Percentiles rank a stretch among this genome's conserved stretches.
phyloP scores from a whole-genome alignment of 2,113 vertebrate genomes.

The Cyanocitta stelleri region DNA sequence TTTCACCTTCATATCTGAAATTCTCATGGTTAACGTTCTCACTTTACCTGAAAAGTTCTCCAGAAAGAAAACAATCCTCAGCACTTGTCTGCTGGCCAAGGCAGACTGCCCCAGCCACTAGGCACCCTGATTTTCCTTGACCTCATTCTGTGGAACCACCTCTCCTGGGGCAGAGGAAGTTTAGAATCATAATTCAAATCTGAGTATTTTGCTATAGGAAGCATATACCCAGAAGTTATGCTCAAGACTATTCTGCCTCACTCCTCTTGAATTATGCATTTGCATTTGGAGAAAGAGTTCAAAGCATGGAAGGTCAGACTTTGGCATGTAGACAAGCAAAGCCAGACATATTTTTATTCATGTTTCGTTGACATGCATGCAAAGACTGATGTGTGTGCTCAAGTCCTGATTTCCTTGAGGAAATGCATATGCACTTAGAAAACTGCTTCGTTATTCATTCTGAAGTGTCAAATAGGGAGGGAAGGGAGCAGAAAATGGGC shows the following conservation, averaged over 20 bases:
- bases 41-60: not conserved
- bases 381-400: not conserved
- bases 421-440: constrained; percentile 27
- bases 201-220: not conserved
- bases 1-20: not conserved
- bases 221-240: not conserved
- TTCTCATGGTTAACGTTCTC: not conserved
- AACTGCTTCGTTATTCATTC: not conserved
- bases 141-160: not conserved
- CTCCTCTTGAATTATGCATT: constrained; percentile 41
- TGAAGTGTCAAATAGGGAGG: constrained; percentile 10
- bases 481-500: not conserved
- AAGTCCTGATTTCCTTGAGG: constrained; percentile 31
- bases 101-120: not conserved
- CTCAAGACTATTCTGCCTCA: not conserved
- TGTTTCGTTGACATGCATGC: not conserved
- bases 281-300: constrained; percentile 4
- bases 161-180: not conserved
- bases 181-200: not conserved
- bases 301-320: not conserved
- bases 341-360: not conserved
- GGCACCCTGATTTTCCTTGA: not conserved
- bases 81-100: not conserved
- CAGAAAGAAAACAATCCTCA: not conserved
- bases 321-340: not conserved